phyloP scores from a whole-genome alignment of 2,888 invertebrate species.

The Leucophenga maculata region DNA sequence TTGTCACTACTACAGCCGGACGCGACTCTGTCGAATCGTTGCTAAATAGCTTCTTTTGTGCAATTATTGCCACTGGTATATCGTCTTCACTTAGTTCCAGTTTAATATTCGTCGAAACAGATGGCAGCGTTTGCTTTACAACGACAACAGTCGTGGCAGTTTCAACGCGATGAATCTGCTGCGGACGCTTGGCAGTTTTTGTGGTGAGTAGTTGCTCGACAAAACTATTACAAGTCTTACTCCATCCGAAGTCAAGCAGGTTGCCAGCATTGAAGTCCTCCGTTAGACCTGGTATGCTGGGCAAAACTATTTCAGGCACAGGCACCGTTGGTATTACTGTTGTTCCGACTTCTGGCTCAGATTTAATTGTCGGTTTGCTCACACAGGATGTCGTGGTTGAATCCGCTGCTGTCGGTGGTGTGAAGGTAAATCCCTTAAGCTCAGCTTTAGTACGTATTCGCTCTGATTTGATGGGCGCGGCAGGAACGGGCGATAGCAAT shows the following conservation, averaged over 20 bases:
- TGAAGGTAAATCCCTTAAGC: conserved; percentile 76
- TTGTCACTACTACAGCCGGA: neutral
- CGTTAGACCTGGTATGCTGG: conserved; percentile 37
- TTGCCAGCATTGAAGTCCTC: conserved; percentile 47
- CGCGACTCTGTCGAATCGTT: neutral
- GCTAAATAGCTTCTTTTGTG: conserved; percentile 58
- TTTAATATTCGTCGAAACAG: conserved; percentile 38
- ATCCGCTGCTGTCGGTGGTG: conserved; percentile 49
- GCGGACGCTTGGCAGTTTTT: neutral
- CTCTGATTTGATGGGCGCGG: conserved; percentile 48
- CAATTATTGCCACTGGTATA: conserved; percentile 49
- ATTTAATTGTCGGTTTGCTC: conserved; percentile 47
- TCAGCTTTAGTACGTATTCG: conserved; percentile 90
- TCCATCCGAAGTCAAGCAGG: conserved; percentile 73
- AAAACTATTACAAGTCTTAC: conserved; percentile 83
- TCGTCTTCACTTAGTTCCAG: conserved; percentile 55
- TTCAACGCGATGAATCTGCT: neutral
- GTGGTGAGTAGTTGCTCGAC: conserved; percentile 81
- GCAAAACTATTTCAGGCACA: conserved; percentile 23
- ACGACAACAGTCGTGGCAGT: neutral
- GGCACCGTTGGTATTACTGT: conserved; percentile 39
- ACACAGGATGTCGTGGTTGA: conserved; percentile 33
- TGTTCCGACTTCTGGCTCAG: conserved; percentile 44
- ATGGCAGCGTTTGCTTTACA: neutral
- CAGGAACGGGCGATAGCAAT: conserved; percentile 21